Base-by-base conservation (phyloP, 1,140 invertebrate species). In the Drosophila nikananu region DNA sequence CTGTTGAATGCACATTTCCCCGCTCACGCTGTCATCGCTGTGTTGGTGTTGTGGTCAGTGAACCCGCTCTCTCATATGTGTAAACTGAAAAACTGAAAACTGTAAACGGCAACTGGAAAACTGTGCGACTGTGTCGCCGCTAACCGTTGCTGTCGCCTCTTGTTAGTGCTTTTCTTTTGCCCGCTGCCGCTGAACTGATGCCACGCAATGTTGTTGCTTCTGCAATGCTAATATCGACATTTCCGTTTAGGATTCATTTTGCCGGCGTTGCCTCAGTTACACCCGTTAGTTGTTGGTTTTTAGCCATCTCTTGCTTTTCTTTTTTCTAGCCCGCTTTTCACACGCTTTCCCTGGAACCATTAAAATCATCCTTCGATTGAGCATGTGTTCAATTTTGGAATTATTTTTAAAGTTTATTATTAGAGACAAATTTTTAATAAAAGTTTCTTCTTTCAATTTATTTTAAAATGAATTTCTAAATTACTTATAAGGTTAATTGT, bases 161-260 rank as follows among this genome's bases (percentile, higher is more conserved):
- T 75, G 59, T 75, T 65, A 68, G 73, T 60, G 76, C 62, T 72
- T 63, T 76, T 51, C 39, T 68, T 42, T 46, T 44, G 21, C 42
- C 41, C 49, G 65, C 44, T 63, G 48, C 25, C 13, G 25, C 48
- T 25, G 48, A 17, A 25, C 48, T 49, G 48, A 49, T 49, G 48
- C 48, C 48, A 49, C 48, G 48, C 48, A 25, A 48, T 49, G 54
- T 42, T 78, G 75, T 54, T 77, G 68, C 68, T 65, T 46, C 72
- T 41, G 77, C 83, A 80, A 89, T 89, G 83, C 84, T 89, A 84
- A 89, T 89, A 89, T 89, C 81, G 84, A 89, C 84, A 89, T 89
- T 89, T 89, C 86, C 84, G 84, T 90, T 89, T 90, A 90, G 84
- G 81, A 89, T 89, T 89, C 86, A 87, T 89, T 87, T 83, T 87